phyloP scores from a whole-genome alignment of 2,888 invertebrate genomes.

The Ferdinandea cuprea region DNA sequence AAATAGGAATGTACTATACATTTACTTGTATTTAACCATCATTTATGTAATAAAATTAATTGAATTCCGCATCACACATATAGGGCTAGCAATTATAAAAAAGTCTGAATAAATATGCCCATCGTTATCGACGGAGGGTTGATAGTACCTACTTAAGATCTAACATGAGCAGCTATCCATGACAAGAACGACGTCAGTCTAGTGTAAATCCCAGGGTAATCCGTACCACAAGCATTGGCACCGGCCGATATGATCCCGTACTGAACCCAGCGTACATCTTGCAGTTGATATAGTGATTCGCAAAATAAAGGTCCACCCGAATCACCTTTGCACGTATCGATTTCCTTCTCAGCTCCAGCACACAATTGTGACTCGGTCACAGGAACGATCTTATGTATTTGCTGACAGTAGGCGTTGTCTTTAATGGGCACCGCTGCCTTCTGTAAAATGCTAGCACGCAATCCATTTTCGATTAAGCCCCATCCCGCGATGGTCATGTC shows the following conservation, averaged over 20 bases:
- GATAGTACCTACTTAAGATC: no score
- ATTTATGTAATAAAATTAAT: no score
- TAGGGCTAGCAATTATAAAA: no score
- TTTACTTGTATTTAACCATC: no score
- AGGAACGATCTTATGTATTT: conserved; percentile 77
- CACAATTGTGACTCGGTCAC: conserved; percentile 84
- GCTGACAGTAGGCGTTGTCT: conserved; percentile 75
- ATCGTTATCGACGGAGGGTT: no score
- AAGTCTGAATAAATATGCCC: no score
- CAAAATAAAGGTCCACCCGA: conserved; percentile 78
- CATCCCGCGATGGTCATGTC: conserved; percentile 79
- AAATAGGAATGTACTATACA: no score
- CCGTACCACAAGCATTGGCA: conserved; percentile 83
- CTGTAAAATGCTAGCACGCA: conserved; percentile 75
- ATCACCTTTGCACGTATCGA: conserved; percentile 71
- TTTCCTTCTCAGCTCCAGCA: conserved; percentile 83
- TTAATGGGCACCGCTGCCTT: conserved; percentile 76
- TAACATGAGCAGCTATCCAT: conserved; percentile 84
- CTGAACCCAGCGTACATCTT: conserved; percentile 78
- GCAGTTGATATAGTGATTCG: conserved; percentile 66
- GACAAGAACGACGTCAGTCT: conserved; percentile 84
- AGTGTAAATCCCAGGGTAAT: conserved; percentile 85
- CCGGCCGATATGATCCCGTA: conserved; percentile 87
- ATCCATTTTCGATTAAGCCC: conserved; percentile 78
- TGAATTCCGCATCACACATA: no score